A percentile compares a stretch with the other conserved stretches of the same genome.
Evolutionary conservation across 2,797 vertebrate genomes (phyloP).

Genomic region (Cyprinella venusta): DNA sequence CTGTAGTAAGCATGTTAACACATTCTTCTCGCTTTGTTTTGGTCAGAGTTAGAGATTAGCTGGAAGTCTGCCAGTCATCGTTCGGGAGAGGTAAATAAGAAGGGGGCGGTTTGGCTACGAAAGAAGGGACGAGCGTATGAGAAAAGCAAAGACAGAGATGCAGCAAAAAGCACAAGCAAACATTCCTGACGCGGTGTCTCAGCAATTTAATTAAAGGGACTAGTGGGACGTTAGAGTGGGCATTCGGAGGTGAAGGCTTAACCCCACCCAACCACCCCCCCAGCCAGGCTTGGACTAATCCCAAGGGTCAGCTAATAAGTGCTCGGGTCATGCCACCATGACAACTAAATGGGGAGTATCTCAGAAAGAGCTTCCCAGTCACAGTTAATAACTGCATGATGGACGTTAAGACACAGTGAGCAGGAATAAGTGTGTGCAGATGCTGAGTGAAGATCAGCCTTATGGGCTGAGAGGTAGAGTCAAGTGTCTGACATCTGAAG

Average conservation of each 20-base stretch:
- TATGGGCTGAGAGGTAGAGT: not conserved
- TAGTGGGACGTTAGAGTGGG: conserved; percentile 68
- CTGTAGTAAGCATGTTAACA: not conserved
- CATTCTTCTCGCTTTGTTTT: not conserved
- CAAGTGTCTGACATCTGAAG: conserved; percentile 30
- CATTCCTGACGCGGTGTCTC: conserved; percentile 88
- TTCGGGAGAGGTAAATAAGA: conserved; percentile 1
- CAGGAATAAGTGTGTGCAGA: conserved; percentile 33
- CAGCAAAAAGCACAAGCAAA: conserved; percentile 68
- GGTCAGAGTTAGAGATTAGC: not conserved
- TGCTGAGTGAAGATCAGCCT: conserved; percentile 26
- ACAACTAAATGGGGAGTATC: conserved; percentile 70
- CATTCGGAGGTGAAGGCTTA: conserved; percentile 73
- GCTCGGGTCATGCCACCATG: conserved; percentile 77
- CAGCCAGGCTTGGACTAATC: conserved; percentile 70
- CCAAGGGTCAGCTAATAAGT: conserved; percentile 78
- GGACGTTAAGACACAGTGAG: conserved; percentile 10
- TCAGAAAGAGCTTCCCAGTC: conserved; percentile 62
- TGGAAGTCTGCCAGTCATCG: conserved; percentile 14
- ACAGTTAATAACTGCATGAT: conserved; percentile 70
- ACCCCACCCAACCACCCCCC: conserved; percentile 58
- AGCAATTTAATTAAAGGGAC: conserved; percentile 90
- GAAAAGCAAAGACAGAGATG: conserved; percentile 74
- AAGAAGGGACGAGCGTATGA: conserved; percentile 61
- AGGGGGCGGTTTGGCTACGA: not conserved